Percentiles rank a stretch among this genome's conserved stretches.
Conservation (phyloP, 2,113 vertebrate genomes). For the Malurus cyaneus region DNA sequence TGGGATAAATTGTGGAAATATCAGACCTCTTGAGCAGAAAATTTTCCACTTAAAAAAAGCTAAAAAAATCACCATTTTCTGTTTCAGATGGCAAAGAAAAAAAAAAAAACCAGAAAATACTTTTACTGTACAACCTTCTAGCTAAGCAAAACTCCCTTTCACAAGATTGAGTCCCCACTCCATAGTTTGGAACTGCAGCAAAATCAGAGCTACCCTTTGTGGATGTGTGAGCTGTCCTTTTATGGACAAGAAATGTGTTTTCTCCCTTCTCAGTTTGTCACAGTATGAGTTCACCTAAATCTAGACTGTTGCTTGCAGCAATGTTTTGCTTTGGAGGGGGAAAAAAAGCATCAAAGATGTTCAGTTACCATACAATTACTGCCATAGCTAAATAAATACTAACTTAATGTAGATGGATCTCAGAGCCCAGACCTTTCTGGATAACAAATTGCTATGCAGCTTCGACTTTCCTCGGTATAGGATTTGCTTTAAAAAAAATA, state of each 20-base stretch:
- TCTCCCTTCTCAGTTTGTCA: conserved; percentile 65
- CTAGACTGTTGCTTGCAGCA: conserved; percentile 48
- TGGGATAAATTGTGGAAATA: neutral
- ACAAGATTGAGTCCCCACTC: conserved; percentile 28
- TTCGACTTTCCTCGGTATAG: neutral
- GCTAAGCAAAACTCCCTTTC: neutral
- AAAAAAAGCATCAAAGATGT: neutral
- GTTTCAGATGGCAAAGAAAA: neutral
- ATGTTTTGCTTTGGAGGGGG: neutral
- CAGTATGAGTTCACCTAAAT: conserved; percentile 61
- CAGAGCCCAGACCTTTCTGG: neutral
- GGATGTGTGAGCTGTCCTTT: conserved; percentile 60
- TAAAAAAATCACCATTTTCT: neutral
- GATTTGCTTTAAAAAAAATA: neutral
- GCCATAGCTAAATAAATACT: conserved; percentile 26
- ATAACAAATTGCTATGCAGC: neutral
- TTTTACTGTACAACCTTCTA: neutral
- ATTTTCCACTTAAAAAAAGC: neutral
- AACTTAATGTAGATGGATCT: neutral
- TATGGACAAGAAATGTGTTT: conserved; percentile 74
- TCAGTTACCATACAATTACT: conserved; percentile 3
- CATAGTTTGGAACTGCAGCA: conserved; percentile 42
- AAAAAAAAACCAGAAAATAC: neutral
- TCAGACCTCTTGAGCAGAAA: neutral
- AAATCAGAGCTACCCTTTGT: conserved; percentile 48